Conservation (phyloP, 2,113 vertebrate genomes). For the Perca flavescens region DNA sequence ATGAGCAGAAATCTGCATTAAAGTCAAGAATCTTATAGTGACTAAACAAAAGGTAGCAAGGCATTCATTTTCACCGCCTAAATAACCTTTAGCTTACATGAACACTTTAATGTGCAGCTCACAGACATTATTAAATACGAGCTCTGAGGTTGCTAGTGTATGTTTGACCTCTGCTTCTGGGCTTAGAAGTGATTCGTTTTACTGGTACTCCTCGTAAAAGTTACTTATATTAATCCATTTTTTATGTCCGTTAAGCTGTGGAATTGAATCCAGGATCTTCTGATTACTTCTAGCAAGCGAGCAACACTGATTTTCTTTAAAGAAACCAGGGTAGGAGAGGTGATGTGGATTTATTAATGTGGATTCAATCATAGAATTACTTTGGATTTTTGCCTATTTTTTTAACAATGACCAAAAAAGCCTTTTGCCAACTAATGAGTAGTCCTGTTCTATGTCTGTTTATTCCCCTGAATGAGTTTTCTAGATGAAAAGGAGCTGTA, state of each 20-base stretch:
- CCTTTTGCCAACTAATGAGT: neutral
- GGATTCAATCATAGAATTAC: neutral
- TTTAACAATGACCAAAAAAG: neutral
- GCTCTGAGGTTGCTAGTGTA: slow-evolving; percentile 14
- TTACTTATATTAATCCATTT: slow-evolving; percentile 45
- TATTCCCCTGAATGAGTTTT: slow-evolving; percentile 15
- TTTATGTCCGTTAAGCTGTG: slow-evolving; percentile 43
- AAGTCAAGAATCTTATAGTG: neutral
- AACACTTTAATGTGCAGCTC: slow-evolving; percentile 21
- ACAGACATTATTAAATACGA: slow-evolving; percentile 37
- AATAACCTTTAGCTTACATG: slow-evolving; percentile 17
- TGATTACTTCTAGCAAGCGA: slow-evolving; percentile 27
- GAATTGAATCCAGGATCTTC: slow-evolving; percentile 27
- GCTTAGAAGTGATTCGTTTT: slow-evolving; percentile 29
- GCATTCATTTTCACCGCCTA: neutral
- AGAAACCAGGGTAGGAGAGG: neutral
- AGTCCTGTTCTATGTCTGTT: neutral
- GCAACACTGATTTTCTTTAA: neutral
- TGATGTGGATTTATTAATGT: slow-evolving; percentile 12
- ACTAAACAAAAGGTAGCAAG: neutral
- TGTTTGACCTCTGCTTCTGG: slow-evolving; percentile 37
- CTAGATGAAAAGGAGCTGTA: slow-evolving; percentile 8
- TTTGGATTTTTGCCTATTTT: neutral
- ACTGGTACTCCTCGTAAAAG: slow-evolving; percentile 20
- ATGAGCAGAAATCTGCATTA: neutral